Conservation (phyloP, 2,797 vertebrate genomes). For the Rhinoraja longicauda region DNA sequence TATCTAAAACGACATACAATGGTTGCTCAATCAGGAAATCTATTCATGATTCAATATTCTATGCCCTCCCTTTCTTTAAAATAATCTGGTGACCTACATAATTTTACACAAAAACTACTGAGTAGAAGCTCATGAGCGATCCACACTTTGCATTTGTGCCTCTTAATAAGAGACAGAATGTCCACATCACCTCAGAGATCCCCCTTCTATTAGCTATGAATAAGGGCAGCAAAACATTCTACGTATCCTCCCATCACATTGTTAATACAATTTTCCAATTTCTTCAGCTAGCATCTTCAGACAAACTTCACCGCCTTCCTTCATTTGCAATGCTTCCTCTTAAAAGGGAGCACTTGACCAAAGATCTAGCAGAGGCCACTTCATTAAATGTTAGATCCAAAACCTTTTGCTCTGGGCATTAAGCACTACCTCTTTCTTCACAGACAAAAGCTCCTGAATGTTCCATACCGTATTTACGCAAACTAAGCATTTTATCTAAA, state of each 20-base stretch:
- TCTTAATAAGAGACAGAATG: background rate
- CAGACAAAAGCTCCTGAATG: background rate
- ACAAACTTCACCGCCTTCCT: background rate
- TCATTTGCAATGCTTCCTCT: background rate
- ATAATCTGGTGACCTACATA: background rate
- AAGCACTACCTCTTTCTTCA: background rate
- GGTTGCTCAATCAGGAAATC: background rate
- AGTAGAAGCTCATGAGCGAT: background rate
- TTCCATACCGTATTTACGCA: background rate
- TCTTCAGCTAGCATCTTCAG: background rate
- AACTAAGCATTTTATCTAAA: background rate
- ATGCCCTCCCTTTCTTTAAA: background rate
- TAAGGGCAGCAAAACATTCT: no score
- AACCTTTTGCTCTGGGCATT: background rate
- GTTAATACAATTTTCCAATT: background rate
- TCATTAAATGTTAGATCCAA: background rate
- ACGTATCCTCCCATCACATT: background rate
- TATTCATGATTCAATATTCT: background rate
- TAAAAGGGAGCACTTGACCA: background rate
- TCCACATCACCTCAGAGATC: background rate
- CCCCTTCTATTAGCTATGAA: background rate
- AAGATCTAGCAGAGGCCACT: background rate
- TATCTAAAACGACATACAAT: background rate
- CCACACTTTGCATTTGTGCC: background rate
- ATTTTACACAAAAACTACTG: background rate